Percentiles rank a stretch among this genome's conserved stretches.
Evolutionary conservation across 2,888 invertebrate species (phyloP).

Genomic region (Sarcophaga variegata): DNA sequence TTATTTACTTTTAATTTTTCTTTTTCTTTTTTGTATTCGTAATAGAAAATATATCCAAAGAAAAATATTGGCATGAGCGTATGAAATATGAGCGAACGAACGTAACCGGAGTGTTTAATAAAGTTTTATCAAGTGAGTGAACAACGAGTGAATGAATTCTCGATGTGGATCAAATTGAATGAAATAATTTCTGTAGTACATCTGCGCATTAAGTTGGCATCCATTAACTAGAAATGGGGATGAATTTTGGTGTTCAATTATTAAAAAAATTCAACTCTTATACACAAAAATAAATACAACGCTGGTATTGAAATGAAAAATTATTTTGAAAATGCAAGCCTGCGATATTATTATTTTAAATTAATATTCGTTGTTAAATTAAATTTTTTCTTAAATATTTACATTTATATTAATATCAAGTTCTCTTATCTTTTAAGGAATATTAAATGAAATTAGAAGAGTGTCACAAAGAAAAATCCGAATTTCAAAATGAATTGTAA

Average conservation of each 20-base stretch:
- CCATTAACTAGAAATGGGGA: constrained; percentile 24
- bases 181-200: constrained; percentile 22
- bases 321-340: constrained; percentile 16
- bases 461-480: no score
- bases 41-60: constrained; percentile 15
- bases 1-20: constrained; percentile 34
- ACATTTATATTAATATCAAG: no score
- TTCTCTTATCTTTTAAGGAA: no score
- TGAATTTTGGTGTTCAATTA: constrained; percentile 28
- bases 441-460: no score
- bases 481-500: no score
- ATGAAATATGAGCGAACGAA: constrained; percentile 28
- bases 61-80: constrained; percentile 19
- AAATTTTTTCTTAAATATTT: not conserved
- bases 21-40: constrained; percentile 15
- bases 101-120: constrained; percentile 1
- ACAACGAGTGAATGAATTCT: not conserved
- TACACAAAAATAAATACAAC: not conserved
- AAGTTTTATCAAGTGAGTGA: constrained; percentile 45
- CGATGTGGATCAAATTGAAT: no score
- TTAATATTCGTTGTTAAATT: no score
- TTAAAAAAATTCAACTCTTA: constrained; percentile 5
- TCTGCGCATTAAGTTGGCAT: constrained; percentile 57
- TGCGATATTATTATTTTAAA: not conserved
- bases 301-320: constrained; percentile 1